A percentile compares a stretch with the other conserved stretches of the same genome.
phyloP scores from a whole-genome alignment of 1,140 invertebrate species.

The Dendroctonus valens region DNA sequence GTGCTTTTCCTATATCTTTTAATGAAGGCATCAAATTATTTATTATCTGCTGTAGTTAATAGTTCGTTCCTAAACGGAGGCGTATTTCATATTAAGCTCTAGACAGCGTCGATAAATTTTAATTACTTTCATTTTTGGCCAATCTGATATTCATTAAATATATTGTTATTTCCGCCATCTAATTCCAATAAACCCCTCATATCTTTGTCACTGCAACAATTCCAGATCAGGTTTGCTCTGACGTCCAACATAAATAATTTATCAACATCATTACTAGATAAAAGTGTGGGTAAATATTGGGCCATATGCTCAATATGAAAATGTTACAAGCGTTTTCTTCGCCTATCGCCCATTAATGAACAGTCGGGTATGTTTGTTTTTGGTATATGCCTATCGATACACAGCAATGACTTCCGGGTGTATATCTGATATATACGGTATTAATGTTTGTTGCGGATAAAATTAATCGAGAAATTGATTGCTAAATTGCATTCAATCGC shows the following conservation, averaged over 20 bases:
- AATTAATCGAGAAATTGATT: not conserved
- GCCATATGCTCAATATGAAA: conserved; percentile 8
- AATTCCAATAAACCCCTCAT: no score
- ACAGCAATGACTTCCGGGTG: not conserved
- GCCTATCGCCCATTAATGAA: conserved; percentile 12
- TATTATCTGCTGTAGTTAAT: no score
- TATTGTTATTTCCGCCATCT: no score
- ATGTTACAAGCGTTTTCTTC: not conserved
- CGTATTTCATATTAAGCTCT: no score
- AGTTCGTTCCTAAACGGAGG: no score
- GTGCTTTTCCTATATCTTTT: no score
- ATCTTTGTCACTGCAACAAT: no score
- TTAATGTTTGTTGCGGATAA: not conserved
- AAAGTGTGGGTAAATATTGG: conserved; percentile 5
- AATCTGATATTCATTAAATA: no score
- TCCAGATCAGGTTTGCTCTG: not conserved
- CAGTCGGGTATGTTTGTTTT: conserved; percentile 3
- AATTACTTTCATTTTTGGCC: no score
- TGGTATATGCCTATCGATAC: conserved; percentile 3
- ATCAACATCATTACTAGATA: not conserved
- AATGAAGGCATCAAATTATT: no score
- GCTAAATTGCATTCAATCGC: not conserved
- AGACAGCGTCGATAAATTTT: no score
- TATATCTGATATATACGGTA: not conserved
- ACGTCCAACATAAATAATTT: not conserved